Evolutionary conservation across 2,797 vertebrate genomes (phyloP).

Genomic region (Distichodus sexfasciatus): DNA sequence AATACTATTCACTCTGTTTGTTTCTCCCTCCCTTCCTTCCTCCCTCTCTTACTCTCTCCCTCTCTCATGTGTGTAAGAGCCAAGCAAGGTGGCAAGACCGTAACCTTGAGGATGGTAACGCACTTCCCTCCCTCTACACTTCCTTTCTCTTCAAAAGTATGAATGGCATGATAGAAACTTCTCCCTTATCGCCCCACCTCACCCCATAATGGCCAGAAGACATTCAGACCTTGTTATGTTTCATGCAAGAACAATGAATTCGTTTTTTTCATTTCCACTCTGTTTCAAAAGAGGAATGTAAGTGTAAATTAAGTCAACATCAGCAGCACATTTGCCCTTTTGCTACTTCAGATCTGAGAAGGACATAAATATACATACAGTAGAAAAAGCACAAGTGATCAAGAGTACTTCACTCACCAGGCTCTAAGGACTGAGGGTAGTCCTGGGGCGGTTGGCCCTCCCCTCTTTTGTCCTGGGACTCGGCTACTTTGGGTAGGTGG

Average conservation of each 20-base stretch:
- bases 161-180: slow-evolving; percentile 4
- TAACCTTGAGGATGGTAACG: slow-evolving; percentile 55
- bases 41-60: slow-evolving; percentile 53
- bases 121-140: slow-evolving; percentile 35
- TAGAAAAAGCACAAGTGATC: neutral
- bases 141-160: slow-evolving; percentile 39
- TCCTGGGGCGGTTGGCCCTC: slow-evolving; percentile 82
- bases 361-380: neutral
- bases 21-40: slow-evolving; percentile 52
- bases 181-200: neutral
- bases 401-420: slow-evolving; percentile 73
- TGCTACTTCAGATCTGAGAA: no score
- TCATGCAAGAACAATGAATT: neutral
- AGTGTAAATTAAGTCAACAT: no score
- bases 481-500: slow-evolving; percentile 77
- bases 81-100: slow-evolving; percentile 42
- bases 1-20: slow-evolving; percentile 3
- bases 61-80: slow-evolving; percentile 41
- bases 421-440: slow-evolving; percentile 82
- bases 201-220: neutral
- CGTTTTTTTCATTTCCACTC: no score
- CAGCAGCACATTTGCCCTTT: no score
- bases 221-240: neutral
- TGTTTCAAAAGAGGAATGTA: no score
- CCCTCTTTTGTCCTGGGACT: slow-evolving; percentile 77